These are phyloP conservation scores for Spodoptera littoralis DNA, from an alignment of 2,888 invertebrate genomes.

Conservation along the genomic window DNA sequence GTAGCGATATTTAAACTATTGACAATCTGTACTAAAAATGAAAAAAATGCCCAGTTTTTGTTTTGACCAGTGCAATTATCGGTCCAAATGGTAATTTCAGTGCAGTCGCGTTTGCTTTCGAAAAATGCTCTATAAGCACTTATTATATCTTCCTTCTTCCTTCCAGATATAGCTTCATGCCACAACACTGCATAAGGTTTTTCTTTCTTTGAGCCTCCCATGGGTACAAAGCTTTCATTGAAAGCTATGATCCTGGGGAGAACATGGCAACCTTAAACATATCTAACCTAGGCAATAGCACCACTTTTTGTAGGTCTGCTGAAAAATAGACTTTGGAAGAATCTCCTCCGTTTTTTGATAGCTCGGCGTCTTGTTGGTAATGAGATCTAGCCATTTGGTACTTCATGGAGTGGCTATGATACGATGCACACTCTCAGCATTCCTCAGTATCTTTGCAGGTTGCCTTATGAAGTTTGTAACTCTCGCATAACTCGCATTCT, in stretches of 20 bases:
- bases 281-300: slow-evolving; percentile 3
- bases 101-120: slow-evolving; percentile 18
- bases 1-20: slow-evolving; percentile 21
- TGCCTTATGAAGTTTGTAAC: background rate
- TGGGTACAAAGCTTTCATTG: slow-evolving; percentile 35
- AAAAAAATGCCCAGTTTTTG: slow-evolving; percentile 36
- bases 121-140: slow-evolving; percentile 29
- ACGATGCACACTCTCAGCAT: background rate
- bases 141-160: slow-evolving; percentile 28
- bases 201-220: slow-evolving; percentile 19
- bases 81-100: slow-evolving; percentile 23
- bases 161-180: slow-evolving; percentile 35
- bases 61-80: slow-evolving; percentile 41
- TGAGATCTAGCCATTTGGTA: slow-evolving; percentile 3
- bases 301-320: slow-evolving; percentile 5
- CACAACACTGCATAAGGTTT: slow-evolving; percentile 31
- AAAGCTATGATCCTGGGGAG: slow-evolving; percentile 4
- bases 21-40: slow-evolving; percentile 27
- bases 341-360: background rate
- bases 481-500: slow-evolving; percentile 33
- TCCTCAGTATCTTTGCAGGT: slow-evolving; percentile 3
- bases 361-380: slow-evolving; percentile 9
- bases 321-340: slow-evolving; percentile 13
- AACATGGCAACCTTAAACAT: slow-evolving; percentile 4
- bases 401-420: slow-evolving; percentile 3